phyloP scores from a whole-genome alignment of 2,113 vertebrate genomes.

The Astur gentilis region DNA sequence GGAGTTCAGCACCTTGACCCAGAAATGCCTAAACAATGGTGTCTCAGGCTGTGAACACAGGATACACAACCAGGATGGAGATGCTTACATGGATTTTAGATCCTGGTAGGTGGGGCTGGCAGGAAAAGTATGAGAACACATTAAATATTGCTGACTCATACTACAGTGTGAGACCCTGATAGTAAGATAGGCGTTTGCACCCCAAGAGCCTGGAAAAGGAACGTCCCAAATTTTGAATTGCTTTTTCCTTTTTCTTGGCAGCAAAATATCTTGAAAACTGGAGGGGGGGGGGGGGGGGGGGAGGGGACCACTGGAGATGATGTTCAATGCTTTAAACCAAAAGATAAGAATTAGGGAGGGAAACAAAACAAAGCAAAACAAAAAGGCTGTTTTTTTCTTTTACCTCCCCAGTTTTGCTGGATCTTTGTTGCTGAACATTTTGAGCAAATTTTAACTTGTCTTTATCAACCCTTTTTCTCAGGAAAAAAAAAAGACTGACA shows the following conservation, averaged over 20 bases:
- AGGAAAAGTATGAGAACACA: neutral
- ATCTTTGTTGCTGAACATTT: neutral
- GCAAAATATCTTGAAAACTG: neutral
- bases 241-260: neutral
- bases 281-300: too few species aligned
- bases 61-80: neutral
- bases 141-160: neutral
- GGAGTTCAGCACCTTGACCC: neutral
- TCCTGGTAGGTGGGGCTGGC: neutral
- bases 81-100: neutral
- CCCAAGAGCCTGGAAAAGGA: neutral
- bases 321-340: neutral
- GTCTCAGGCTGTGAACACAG: neutral
- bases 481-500: neutral
- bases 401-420: neutral
- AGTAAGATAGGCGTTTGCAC: neutral
- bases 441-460: neutral
- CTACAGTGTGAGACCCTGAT: neutral
- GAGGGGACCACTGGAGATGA: neutral
- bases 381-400: neutral
- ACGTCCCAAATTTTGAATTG: neutral
- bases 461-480: neutral
- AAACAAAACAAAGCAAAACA: neutral
- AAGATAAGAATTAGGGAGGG: neutral
- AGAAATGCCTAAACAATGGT: neutral